Evolutionary conservation across 2,888 invertebrate species (phyloP), one percentile per base, ranked within the genome.

Genomic region (Elegia similella): DNA sequence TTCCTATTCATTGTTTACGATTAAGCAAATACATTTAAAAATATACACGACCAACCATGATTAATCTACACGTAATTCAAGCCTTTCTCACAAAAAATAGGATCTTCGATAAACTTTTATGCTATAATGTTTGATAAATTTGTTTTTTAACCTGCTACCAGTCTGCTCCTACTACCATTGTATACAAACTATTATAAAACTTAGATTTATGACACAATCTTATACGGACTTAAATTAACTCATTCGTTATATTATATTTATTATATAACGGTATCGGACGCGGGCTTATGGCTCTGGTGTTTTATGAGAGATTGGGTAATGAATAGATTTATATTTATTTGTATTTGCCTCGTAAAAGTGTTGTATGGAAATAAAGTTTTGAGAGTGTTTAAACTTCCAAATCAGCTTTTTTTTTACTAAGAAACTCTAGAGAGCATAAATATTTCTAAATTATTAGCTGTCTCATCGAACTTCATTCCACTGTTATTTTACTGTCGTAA

Each of bases 231-330:
- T 34, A 52, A 38, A 17, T 52, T 38, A 38, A 16, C 16, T 38
- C 52, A 52, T 52, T 52, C 17, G 38, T 52, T 52, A 34, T 52
- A 38, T 46, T 46, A 23, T 46, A 46, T 46, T 46, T 46, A 46
- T 46, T 17, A 46, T 38, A 17, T 52, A 34, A 52, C 38, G 34
- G 52, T 10, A 52, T 13, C 7, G n/a, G 38, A 38, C 8, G 38
- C 12, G 46, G 46, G 6, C 10, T 43, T 16, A 8, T 43, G 13
- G 43, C 43, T 43, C 16, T 43, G 43, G 43, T 15, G 15, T 43
- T 43, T 15, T 43, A 43, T 34, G 8, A 38, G 12, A 10, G 10
- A 38, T 38, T 38, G 10, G n/a, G 2, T 12, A 38, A 38, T 38
- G 12, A 23, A 23, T 23, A 5, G 23, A 12, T 38, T 38, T 0